These are phyloP conservation scores for Schrankia costaestrigalis DNA, from an alignment of 2,888 invertebrate genomes.

Conservation along the genomic window DNA sequence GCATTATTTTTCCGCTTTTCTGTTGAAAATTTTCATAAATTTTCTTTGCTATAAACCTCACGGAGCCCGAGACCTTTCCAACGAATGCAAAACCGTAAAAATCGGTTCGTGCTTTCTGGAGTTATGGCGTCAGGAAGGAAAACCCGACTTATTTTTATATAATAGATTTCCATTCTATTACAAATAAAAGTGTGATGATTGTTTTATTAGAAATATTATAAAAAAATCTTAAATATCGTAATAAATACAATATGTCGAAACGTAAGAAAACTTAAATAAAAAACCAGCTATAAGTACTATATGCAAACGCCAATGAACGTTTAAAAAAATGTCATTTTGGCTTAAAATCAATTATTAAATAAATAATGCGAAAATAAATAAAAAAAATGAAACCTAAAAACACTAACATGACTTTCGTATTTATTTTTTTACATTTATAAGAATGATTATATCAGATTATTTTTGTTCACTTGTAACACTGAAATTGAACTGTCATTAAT, in stretches of 20 bases:
- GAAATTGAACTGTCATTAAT: conserved; percentile 10
- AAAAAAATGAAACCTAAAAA: conserved; percentile 16
- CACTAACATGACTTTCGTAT: conserved; percentile 29
- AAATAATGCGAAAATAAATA: conserved; percentile 32
- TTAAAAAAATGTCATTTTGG: conserved; percentile 20
- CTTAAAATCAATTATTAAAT: conserved; percentile 26
- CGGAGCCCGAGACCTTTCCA: too few relatives aligned
- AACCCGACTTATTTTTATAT: conserved; percentile 8
- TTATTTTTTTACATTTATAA: conserved; percentile 18
- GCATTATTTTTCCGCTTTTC: too few relatives aligned
- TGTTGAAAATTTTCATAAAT: too few relatives aligned
- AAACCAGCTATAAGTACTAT: conserved; percentile 31
- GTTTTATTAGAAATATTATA: too few relatives aligned
- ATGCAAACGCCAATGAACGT: conserved; percentile 28
- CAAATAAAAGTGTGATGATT: too few relatives aligned
- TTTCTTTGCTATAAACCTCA: too few relatives aligned
- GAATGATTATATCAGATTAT: conserved; percentile 11
- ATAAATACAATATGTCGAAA: conserved; percentile 28
- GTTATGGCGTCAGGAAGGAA: too few relatives aligned
- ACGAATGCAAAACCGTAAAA: too few relatives aligned
- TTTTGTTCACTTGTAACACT: conserved; percentile 25
- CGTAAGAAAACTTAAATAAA: conserved; percentile 11
- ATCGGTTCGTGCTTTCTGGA: too few relatives aligned
- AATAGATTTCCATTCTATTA: too few relatives aligned
- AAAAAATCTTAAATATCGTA: too few relatives aligned